These are phyloP conservation scores for Galbula dea DNA, from an alignment of 2,113 vertebrate species.

Conservation along the genomic window DNA sequence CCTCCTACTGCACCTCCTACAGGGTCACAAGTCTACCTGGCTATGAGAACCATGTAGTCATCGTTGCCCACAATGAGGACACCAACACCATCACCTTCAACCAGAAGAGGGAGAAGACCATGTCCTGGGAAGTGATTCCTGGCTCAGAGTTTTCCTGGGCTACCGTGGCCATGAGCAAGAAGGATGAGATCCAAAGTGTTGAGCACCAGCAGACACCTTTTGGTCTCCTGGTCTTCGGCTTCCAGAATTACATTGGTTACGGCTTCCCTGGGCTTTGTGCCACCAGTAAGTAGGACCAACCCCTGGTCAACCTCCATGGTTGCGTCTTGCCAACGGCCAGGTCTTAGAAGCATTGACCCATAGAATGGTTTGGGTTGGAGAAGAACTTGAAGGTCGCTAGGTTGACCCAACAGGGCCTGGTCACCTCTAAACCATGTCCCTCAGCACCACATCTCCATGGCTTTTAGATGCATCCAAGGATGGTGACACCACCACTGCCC, in stretches of 20 bases:
- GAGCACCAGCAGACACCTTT: neutral
- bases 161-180: neutral
- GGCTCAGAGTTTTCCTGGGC: constrained; percentile 73
- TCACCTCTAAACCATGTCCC: no score
- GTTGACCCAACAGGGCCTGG: no score
- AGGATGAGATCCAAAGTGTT: neutral
- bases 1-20: constrained; percentile 65
- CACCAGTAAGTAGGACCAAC: neutral
- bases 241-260: constrained; percentile 37
- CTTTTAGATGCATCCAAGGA: no score
- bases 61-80: constrained; percentile 32
- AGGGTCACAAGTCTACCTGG: neutral
- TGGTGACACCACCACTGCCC: no score
- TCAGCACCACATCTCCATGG: no score
- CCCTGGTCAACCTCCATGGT: no score
- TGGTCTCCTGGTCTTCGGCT: constrained; percentile 69
- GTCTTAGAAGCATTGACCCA: no score
- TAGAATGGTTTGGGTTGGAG: no score
- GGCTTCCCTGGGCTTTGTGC: constrained; percentile 46
- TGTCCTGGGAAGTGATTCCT: constrained; percentile 48
- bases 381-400: no score
- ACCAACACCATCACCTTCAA: constrained; percentile 2
- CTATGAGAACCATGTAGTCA: constrained; percentile 55
- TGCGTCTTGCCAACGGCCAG: no score
- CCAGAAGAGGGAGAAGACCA: neutral